Evolutionary conservation across 2,888 invertebrate species (phyloP).

Genomic region (Sphaerophoria rueppellii): DNA sequence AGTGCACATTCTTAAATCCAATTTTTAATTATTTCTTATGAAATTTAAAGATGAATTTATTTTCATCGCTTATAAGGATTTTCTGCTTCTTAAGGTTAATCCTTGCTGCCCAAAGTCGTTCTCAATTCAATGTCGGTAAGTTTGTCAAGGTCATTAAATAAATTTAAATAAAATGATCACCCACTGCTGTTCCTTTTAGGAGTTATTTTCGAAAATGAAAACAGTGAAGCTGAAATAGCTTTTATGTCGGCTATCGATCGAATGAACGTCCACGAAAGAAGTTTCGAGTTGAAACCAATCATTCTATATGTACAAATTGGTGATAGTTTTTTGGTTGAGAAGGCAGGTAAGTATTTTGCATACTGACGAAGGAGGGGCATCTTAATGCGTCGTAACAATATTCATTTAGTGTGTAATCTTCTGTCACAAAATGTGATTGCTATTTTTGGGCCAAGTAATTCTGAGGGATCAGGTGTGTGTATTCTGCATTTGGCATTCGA

Average conservation of each 20-base stretch:
- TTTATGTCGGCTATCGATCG: slow-evolving; percentile 84
- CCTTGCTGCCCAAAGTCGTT: slow-evolving; percentile 25
- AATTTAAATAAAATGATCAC: not conserved
- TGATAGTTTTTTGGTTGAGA: slow-evolving; percentile 81
- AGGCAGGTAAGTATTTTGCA: slow-evolving; percentile 76
- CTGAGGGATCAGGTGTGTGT: slow-evolving; percentile 83
- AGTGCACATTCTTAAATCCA: slow-evolving; percentile 17
- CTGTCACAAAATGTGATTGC: slow-evolving; percentile 87
- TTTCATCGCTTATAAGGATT: slow-evolving; percentile 18
- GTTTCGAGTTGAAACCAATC: slow-evolving; percentile 79
- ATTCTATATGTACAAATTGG: slow-evolving; percentile 78
- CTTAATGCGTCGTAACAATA: not conserved
- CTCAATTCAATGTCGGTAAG: slow-evolving; percentile 63
- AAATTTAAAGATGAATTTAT: slow-evolving; percentile 8
- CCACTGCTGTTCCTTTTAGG: slow-evolving; percentile 74
- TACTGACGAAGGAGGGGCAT: not conserved
- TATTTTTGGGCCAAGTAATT: slow-evolving; percentile 86
- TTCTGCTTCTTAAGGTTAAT: slow-evolving; percentile 13
- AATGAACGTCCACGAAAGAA: slow-evolving; percentile 81
- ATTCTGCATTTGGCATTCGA: slow-evolving; percentile 62
- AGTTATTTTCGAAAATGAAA: slow-evolving; percentile 83
- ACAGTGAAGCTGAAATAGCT: slow-evolving; percentile 84
- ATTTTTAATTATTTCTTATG: not conserved
- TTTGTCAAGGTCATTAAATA: not conserved
- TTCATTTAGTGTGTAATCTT: slow-evolving; percentile 85